A percentile compares a stretch with the other conserved stretches of the same genome.
Evolutionary conservation across 1,140 invertebrate species (phyloP).

Genomic region (Calliphora vicina): DNA sequence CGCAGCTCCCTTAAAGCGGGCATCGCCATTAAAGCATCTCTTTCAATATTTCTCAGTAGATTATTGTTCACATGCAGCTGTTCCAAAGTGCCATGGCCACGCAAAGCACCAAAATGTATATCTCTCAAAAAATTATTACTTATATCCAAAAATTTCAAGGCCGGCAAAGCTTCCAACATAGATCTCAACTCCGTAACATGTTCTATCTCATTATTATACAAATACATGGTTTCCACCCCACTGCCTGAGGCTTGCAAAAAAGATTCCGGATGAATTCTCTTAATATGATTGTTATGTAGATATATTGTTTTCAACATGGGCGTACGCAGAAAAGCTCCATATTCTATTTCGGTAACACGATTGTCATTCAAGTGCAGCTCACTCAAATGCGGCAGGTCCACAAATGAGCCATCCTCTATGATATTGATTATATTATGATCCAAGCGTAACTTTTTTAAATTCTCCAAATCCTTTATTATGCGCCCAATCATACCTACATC

Average conservation of each 20-base stretch:
- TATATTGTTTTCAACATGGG: slow-evolving; percentile 77
- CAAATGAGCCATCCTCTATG: slow-evolving; percentile 79
- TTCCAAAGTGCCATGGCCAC: slow-evolving; percentile 81
- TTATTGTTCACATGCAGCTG: slow-evolving; percentile 83
- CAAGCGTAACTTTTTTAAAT: slow-evolving; percentile 73
- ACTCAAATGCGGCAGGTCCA: slow-evolving; percentile 76
- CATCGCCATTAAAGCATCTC: slow-evolving; percentile 80
- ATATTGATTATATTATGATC: slow-evolving; percentile 76
- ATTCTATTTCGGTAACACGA: slow-evolving; percentile 76
- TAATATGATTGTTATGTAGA: slow-evolving; percentile 80
- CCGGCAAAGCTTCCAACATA: slow-evolving; percentile 78
- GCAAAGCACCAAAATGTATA: slow-evolving; percentile 76
- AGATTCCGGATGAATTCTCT: slow-evolving; percentile 80
- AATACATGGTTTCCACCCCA: slow-evolving; percentile 77
- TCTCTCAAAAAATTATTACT: slow-evolving; percentile 78
- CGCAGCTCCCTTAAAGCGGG: slow-evolving; percentile 81
- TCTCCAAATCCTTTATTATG: slow-evolving; percentile 76
- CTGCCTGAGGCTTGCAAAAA: slow-evolving; percentile 76
- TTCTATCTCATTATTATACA: slow-evolving; percentile 78
- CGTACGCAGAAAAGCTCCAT: slow-evolving; percentile 80
- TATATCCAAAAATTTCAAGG: slow-evolving; percentile 77
- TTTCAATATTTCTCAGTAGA: slow-evolving; percentile 74
- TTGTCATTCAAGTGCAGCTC: slow-evolving; percentile 77
- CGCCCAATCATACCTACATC: slow-evolving; percentile 82
- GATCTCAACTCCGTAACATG: slow-evolving; percentile 75